Percentiles rank a stretch among this genome's conserved stretches.
Conservation (phyloP, 2,113 vertebrate species). For the Cyanoramphus novaezelandiae region DNA sequence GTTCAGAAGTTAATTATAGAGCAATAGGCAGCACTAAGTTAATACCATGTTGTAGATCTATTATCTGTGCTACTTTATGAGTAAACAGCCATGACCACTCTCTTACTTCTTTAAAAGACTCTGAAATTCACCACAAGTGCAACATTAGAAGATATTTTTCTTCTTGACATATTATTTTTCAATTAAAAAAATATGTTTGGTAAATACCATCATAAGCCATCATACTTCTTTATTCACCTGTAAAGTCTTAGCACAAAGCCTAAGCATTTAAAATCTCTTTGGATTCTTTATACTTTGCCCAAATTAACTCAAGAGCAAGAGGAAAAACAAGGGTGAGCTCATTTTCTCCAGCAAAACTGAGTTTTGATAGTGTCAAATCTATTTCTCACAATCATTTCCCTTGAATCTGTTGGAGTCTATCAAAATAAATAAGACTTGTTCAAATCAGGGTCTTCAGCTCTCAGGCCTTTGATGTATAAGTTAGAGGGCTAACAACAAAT, state of each 20-base stretch:
- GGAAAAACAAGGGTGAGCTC: not conserved
- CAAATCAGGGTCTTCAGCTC: not conserved
- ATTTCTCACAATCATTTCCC: not conserved
- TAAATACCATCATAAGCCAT: not conserved
- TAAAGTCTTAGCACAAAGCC: not conserved
- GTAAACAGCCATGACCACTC: not conserved
- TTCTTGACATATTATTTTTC: not conserved
- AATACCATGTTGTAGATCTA: not conserved
- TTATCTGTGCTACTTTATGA: not conserved
- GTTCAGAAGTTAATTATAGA: not conserved
- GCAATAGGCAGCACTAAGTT: not conserved
- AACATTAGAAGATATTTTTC: not conserved
- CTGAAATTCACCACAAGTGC: not conserved
- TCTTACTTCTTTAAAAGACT: not conserved
- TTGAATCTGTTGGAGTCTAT: not conserved
- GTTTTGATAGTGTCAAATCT: not conserved
- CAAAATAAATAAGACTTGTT: not conserved
- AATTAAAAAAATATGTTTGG: not conserved
- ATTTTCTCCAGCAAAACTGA: not conserved
- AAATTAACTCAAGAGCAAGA: not conserved
- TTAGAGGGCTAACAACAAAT: fast-evolving
- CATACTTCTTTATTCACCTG: not conserved
- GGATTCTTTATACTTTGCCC: not conserved
- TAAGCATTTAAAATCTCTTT: not conserved
- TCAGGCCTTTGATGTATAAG: not conserved